Conservation (phyloP, 2,797 vertebrate species). For the Gouania willdenowi region DNA sequence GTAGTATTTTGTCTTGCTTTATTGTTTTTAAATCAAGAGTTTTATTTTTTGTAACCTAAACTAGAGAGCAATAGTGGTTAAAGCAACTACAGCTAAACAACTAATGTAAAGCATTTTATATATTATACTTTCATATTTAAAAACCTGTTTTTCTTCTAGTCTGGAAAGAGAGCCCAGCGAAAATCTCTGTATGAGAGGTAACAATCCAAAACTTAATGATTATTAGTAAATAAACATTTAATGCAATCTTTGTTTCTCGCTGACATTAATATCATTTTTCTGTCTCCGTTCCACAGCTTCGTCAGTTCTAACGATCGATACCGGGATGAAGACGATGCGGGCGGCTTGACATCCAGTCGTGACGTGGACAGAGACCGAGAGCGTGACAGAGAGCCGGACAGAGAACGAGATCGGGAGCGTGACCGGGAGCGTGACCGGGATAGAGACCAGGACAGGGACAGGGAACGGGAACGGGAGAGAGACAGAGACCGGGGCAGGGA, state of each 20-base stretch:
- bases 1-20: neutral
- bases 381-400: conserved; percentile 17
- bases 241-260: too few species aligned
- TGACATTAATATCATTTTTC: too few species aligned
- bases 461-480: conserved; percentile 51
- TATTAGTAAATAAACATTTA: too few species aligned
- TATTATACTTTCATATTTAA: too few species aligned
- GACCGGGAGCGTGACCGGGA: conserved; percentile 24
- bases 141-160: conserved; percentile 64
- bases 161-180: conserved; percentile 80
- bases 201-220: conserved; percentile 24
- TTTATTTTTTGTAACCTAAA: too few species aligned
- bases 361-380: conserved; percentile 62
- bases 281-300: conserved; percentile 72
- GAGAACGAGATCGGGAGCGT: conserved; percentile 23
- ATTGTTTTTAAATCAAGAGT: too few species aligned
- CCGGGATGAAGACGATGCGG: conserved; percentile 72
- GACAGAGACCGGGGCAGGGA: neutral
- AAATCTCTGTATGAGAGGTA: conserved; percentile 91
- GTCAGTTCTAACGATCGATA: conserved; percentile 82
- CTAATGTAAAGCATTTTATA: too few species aligned
- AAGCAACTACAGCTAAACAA: too few species aligned
- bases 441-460: conserved; percentile 12
- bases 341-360: conserved; percentile 34
- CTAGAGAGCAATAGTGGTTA: too few species aligned